Evolutionary conservation across 2,797 vertebrate species (phyloP).

Genomic region (Sebastiscus albofasciatus): DNA sequence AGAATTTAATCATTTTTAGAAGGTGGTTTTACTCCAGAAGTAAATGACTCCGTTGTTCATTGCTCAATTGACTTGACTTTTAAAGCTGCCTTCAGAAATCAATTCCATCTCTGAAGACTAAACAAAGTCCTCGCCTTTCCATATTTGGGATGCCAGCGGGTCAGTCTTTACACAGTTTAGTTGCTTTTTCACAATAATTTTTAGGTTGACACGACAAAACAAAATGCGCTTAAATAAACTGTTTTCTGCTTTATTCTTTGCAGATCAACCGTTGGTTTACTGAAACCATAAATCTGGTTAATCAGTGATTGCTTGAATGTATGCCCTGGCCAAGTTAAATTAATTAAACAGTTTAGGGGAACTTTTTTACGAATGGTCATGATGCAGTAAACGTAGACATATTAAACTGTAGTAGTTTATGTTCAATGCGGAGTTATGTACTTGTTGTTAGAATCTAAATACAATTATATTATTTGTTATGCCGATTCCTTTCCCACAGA

Average conservation of each 20-base stretch:
- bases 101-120: neutral
- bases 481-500: constrained; percentile 80
- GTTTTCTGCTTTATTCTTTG: neutral
- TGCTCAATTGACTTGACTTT: neutral
- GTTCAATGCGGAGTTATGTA: neutral
- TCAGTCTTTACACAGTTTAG: neutral
- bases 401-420: neutral
- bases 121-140: neutral
- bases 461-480: constrained; percentile 20
- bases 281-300: neutral
- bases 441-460: neutral
- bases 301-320: neutral
- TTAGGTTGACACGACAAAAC: neutral
- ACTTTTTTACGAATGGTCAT: neutral
- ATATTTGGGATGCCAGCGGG: neutral
- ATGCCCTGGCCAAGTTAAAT: neutral
- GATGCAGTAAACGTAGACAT: neutral
- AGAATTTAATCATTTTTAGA: neutral
- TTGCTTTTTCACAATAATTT: neutral
- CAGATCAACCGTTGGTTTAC: neutral
- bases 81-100: neutral
- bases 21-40: neutral
- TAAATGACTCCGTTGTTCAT: neutral
- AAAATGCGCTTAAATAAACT: neutral
- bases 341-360: neutral